phyloP scores from a whole-genome alignment of 2,797 vertebrate genomes.

The Morelia viridis region DNA sequence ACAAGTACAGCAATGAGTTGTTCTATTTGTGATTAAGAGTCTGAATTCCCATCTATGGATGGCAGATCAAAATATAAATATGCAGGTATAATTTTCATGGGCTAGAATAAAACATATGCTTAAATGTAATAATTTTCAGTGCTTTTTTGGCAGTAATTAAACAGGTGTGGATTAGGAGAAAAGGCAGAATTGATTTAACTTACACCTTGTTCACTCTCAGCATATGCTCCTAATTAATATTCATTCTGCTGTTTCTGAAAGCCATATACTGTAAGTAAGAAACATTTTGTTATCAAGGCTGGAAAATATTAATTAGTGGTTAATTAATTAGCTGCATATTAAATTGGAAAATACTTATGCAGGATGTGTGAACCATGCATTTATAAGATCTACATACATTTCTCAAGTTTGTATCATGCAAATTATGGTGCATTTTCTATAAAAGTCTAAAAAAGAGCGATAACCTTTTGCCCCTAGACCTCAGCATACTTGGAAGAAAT shows the following conservation, averaged over 20 bases:
- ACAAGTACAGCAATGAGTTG: neutral
- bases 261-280: slow-evolving; percentile 27
- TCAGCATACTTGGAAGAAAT: neutral
- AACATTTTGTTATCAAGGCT: slow-evolving; percentile 7
- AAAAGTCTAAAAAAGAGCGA: neutral
- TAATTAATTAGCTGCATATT: slow-evolving; percentile 12
- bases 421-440: neutral
- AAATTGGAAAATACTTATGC: neutral
- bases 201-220: slow-evolving; percentile 11
- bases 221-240: slow-evolving; percentile 33
- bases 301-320: neutral
- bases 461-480: neutral
- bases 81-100: neutral
- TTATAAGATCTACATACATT: neutral
- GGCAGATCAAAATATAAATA: neutral
- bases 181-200: slow-evolving; percentile 25
- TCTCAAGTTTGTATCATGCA: neutral
- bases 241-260: slow-evolving; percentile 43
- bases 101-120: neutral
- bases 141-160: slow-evolving; percentile 1
- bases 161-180: neutral
- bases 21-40: neutral
- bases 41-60: neutral
- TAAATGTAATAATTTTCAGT: slow-evolving; percentile 1
- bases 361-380: neutral